A percentile compares a stretch with the other conserved stretches of the same genome.
These are phyloP conservation scores for Dipus sagitta DNA, from an alignment of 2,797 vertebrate genomes.

Conservation along the genomic window DNA sequence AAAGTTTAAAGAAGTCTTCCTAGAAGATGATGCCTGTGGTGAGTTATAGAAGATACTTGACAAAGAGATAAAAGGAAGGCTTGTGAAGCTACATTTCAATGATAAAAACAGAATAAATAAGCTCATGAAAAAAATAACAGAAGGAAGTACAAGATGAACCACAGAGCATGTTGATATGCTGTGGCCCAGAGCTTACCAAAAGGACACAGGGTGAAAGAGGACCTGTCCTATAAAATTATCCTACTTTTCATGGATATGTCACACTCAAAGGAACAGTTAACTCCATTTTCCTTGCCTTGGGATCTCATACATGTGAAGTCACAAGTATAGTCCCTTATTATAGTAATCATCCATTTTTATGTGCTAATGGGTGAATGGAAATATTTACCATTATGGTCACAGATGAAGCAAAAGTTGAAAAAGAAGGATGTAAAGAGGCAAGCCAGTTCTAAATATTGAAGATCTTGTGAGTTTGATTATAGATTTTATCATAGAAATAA, in stretches of 20 bases:
- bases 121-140: not conserved
- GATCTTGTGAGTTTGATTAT: not conserved
- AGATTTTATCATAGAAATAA: not conserved
- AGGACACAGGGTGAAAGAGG: not conserved
- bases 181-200: not conserved
- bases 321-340: not conserved
- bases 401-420: not conserved
- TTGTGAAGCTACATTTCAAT: not conserved
- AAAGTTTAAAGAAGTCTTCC: not conserved
- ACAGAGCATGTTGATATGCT: not conserved
- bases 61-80: not conserved
- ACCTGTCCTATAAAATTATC: not conserved
- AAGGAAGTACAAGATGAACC: not conserved
- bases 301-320: not conserved
- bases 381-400: not conserved
- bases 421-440: not conserved
- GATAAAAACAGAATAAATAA: not conserved
- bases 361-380: not conserved
- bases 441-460: not conserved
- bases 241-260: not conserved
- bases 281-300: not conserved
- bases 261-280: not conserved
- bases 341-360: not conserved
- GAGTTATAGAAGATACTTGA: not conserved
- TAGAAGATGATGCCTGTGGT: not conserved